These are phyloP conservation scores for Nyctibius grandis DNA, from an alignment of 2,797 vertebrate species.

Conservation along the genomic window DNA sequence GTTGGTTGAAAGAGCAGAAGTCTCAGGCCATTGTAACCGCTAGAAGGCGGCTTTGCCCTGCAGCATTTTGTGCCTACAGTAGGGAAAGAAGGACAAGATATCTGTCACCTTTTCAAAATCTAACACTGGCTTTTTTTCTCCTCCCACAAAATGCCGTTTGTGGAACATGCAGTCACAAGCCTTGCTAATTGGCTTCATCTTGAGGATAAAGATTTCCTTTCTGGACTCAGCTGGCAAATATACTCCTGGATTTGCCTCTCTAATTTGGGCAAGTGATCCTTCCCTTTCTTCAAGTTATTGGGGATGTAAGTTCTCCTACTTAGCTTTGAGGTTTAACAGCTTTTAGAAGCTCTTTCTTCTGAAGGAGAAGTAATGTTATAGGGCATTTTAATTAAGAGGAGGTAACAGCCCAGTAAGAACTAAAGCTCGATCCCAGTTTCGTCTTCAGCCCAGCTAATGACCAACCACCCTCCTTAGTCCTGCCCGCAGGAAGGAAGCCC, in stretches of 20 bases:
- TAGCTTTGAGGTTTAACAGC: not conserved
- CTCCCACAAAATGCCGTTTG: conserved; percentile 18
- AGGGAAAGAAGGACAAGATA: not conserved
- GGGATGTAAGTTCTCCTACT: not conserved
- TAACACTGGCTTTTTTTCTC: not conserved
- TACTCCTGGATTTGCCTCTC: not conserved
- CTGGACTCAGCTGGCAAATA: not conserved
- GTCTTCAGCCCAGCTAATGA: not conserved
- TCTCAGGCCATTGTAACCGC: not conserved
- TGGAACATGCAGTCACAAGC: not conserved
- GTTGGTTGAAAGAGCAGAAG: not conserved
- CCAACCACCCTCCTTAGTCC: not conserved
- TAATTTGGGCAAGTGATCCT: not conserved
- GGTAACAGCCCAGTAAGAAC: not conserved
- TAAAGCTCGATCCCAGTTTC: not conserved
- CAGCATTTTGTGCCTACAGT: not conserved
- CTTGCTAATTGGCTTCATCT: not conserved
- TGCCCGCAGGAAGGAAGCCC: not conserved
- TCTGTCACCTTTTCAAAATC: not conserved
- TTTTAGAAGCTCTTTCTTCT: conserved; percentile 10
- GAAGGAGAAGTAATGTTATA: not conserved
- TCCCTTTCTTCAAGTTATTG: not conserved
- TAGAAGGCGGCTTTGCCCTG: not conserved
- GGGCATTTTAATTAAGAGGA: conserved; percentile 18
- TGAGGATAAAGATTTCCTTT: not conserved